phyloP scores from a whole-genome alignment of 2,113 vertebrate genomes.

The Platichthys flesus region DNA sequence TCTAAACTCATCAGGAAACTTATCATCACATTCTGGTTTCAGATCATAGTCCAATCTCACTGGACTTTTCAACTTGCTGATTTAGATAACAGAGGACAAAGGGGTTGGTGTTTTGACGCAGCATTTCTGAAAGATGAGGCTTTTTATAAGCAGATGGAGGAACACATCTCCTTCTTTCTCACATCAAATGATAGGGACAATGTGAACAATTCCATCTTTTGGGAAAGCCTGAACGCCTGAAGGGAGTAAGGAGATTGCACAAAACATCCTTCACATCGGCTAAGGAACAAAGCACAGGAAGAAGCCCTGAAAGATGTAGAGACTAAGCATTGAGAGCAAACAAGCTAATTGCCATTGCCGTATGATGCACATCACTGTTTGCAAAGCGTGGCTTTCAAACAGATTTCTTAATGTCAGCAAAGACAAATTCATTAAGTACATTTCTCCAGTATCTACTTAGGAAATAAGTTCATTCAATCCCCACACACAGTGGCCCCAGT shows the following conservation, averaged over 20 bases:
- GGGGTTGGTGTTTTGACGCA: background rate
- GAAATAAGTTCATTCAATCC: background rate
- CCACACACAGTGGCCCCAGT: background rate
- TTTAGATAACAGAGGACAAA: background rate
- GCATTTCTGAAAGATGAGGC: background rate
- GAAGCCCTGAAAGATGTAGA: background rate
- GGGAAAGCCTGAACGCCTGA: background rate
- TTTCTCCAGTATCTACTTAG: too few species aligned
- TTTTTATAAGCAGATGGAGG: background rate
- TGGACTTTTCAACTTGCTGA: background rate
- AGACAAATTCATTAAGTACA: too few species aligned
- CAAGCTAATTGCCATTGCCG: background rate
- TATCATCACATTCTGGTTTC: background rate
- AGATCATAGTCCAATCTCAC: background rate
- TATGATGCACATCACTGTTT: background rate
- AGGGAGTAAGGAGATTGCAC: background rate
- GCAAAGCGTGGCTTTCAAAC: background rate
- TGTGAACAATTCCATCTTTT: background rate
- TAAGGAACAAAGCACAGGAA: background rate
- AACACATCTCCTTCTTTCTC: background rate
- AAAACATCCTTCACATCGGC: background rate
- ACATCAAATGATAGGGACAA: background rate
- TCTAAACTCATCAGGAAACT: background rate
- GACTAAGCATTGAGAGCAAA: background rate
- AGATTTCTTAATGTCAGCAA: too few species aligned